These are phyloP conservation scores for Acrobasis repandana DNA, from an alignment of 2,888 invertebrate species.

Conservation along the genomic window DNA sequence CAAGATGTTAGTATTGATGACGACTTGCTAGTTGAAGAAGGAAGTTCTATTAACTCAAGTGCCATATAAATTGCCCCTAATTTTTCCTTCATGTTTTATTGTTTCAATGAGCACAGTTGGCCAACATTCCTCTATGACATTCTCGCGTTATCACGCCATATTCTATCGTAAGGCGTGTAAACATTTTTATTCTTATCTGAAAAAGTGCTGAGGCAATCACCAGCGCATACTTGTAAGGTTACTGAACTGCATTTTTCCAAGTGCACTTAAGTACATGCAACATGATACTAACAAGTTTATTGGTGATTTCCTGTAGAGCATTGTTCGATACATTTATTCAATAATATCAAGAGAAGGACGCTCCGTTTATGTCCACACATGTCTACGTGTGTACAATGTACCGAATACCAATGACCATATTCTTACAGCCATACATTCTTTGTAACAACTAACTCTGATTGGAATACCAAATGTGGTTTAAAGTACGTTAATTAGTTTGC, in stretches of 20 bases:
- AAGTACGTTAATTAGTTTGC: slow-evolving; percentile 42
- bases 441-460: slow-evolving; percentile 44
- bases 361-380: slow-evolving; percentile 30
- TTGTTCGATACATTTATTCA: slow-evolving; percentile 68
- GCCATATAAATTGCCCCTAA: slow-evolving; percentile 73
- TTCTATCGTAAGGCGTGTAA: neutral
- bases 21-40: slow-evolving; percentile 54
- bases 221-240: slow-evolving; percentile 35
- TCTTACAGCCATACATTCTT: slow-evolving; percentile 45
- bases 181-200: neutral
- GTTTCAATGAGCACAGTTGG: slow-evolving; percentile 31
- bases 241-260: slow-evolving; percentile 49
- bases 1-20: slow-evolving; percentile 10
- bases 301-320: slow-evolving; percentile 71
- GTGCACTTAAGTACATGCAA: slow-evolving; percentile 42
- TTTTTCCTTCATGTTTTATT: slow-evolving; percentile 62
- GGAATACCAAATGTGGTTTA: slow-evolving; percentile 50
- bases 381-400: slow-evolving; percentile 14
- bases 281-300: slow-evolving; percentile 65
- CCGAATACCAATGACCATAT: slow-evolving; percentile 24
- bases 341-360: slow-evolving; percentile 55
- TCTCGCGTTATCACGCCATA: slow-evolving; percentile 12
- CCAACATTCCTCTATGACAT: slow-evolving; percentile 17
- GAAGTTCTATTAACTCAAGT: slow-evolving; percentile 75
- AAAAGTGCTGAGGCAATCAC: slow-evolving; percentile 8